Conservation (phyloP, 2,113 vertebrate genomes). For the Gymnorhina tibicen region DNA sequence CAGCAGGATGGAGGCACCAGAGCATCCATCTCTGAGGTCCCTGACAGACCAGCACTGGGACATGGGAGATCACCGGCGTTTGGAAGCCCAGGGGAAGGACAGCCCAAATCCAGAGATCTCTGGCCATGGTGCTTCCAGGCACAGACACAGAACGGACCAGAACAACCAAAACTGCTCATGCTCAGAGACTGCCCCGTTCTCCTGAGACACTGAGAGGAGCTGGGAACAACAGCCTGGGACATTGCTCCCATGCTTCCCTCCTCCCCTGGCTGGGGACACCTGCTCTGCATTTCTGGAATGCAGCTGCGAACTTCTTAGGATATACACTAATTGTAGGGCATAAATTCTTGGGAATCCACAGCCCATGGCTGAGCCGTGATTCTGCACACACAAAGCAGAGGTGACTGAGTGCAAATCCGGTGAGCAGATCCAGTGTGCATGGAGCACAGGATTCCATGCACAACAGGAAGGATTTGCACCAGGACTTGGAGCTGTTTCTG, state of each 20-base stretch:
- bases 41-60: accelerated
- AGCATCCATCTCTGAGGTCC: background rate
- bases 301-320: background rate
- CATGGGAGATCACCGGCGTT: background rate
- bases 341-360: background rate
- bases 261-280: background rate
- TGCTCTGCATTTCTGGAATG: background rate
- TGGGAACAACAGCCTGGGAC: background rate
- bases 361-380: background rate
- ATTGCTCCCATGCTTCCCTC: background rate
- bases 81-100: background rate
- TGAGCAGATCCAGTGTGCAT: background rate
- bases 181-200: background rate
- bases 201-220: background rate
- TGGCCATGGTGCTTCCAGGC: background rate
- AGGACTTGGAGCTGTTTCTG: background rate
- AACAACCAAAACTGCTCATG: background rate
- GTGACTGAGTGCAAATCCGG: background rate
- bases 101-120: background rate
- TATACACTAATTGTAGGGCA: background rate
- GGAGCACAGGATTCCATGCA: background rate
- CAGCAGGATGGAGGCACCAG: background rate
- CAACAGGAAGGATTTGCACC: background rate
- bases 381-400: background rate
- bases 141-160: background rate